Percentiles rank a stretch among this genome's conserved stretches.
Conservation (phyloP, 2,113 vertebrate species). For the Pseudorectes ferrugineus region DNA sequence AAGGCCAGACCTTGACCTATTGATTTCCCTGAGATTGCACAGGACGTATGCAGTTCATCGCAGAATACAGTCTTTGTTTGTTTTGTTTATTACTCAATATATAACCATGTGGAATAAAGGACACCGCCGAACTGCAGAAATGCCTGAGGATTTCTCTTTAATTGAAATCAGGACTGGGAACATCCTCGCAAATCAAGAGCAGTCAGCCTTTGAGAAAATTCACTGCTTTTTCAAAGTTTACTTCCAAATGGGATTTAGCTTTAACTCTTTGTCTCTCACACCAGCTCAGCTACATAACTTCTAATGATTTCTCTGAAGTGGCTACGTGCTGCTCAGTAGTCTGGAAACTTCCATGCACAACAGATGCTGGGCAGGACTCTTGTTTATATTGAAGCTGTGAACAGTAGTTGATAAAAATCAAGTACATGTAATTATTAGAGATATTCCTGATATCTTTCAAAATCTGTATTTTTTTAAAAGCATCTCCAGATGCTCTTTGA, state of each 20-base stretch:
- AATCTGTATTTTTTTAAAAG: neutral
- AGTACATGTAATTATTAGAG: neutral
- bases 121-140: neutral
- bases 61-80: slow-evolving; percentile 33
- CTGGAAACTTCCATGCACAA: neutral
- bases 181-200: neutral
- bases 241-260: neutral
- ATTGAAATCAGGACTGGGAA: slow-evolving; percentile 50
- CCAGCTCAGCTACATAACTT: neutral
- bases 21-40: neutral
- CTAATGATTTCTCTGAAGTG: neutral
- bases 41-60: neutral
- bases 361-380: neutral
- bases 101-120: slow-evolving; percentile 41
- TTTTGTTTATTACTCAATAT: slow-evolving; percentile 59
- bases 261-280: slow-evolving; percentile 31
- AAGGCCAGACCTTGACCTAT: slow-evolving; percentile 47
- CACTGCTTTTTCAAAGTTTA: slow-evolving; percentile 20
- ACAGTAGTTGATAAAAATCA: neutral
- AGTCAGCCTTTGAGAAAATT: slow-evolving; percentile 14
- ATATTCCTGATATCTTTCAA: neutral
- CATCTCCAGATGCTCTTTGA: neutral
- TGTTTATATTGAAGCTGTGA: neutral
- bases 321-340: neutral
- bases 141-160: slow-evolving; percentile 55